Percentiles rank a stretch among this genome's conserved stretches.
Conservation (phyloP, 2,888 invertebrate genomes). For the Heliconius charithonia region DNA sequence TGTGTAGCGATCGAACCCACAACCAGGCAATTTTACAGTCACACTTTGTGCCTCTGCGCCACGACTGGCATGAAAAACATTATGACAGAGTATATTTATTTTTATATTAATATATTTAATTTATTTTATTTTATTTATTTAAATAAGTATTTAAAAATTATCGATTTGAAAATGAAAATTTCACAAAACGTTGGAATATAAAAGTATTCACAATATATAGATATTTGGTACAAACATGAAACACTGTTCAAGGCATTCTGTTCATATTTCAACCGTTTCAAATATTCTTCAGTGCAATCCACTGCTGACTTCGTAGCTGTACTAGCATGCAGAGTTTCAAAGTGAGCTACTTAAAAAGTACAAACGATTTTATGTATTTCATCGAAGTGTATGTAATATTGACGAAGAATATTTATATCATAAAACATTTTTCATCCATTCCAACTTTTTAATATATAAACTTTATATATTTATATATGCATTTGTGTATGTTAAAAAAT, state of each 20-base stretch:
- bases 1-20: too few relatives aligned
- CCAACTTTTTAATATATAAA: too few relatives aligned
- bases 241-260: neutral
- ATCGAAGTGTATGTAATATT: constrained; percentile 9
- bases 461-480: too few relatives aligned
- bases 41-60: too few relatives aligned
- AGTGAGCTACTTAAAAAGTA: constrained; percentile 7
- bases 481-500: too few relatives aligned
- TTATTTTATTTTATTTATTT: too few relatives aligned
- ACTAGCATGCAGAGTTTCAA: constrained; percentile 9
- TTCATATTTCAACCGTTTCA: constrained; percentile 20
- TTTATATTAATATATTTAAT: too few relatives aligned
- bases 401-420: constrained; percentile 9
- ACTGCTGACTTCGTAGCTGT: constrained; percentile 12
- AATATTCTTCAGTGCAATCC: constrained; percentile 23
- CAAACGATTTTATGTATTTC: constrained; percentile 13
- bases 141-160: too few relatives aligned
- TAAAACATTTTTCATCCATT: neutral
- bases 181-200: too few relatives aligned
- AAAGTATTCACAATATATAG: neutral
- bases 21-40: too few relatives aligned
- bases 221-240: neutral
- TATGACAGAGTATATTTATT: too few relatives aligned
- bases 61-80: neutral
- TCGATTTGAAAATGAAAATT: too few relatives aligned